phyloP scores from a whole-genome alignment of 2,113 vertebrate genomes.

The Percopsis transmontana region DNA sequence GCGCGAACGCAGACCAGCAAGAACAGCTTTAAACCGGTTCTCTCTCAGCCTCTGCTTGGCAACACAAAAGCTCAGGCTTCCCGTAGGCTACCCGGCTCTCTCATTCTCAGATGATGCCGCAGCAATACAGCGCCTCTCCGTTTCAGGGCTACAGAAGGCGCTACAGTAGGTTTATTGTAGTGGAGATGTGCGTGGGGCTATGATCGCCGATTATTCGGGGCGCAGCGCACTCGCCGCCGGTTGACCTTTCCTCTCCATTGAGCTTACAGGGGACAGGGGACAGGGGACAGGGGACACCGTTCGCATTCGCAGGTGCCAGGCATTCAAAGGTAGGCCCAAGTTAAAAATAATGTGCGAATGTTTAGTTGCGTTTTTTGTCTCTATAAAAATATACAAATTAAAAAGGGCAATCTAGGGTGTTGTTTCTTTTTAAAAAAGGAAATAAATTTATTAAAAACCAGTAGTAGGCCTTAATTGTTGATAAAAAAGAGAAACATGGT shows the following conservation, averaged over 20 bases:
- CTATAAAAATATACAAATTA: background rate
- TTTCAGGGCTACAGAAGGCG: background rate
- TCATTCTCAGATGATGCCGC: conserved; percentile 12
- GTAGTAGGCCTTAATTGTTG: no score
- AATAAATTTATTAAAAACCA: no score
- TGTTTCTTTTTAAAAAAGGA: background rate
- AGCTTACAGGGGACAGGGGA: no score
- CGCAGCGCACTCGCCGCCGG: background rate
- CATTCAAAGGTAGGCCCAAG: background rate
- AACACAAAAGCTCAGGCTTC: conserved; percentile 50
- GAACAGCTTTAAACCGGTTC: conserved; percentile 58
- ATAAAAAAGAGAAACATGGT: background rate
- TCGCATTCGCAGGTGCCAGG: conserved; percentile 7
- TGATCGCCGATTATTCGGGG: background rate
- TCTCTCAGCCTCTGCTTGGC: conserved; percentile 6
- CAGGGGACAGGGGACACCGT: background rate
- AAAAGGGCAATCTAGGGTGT: background rate
- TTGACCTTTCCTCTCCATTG: background rate
- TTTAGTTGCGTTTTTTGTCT: background rate
- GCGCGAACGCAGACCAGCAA: conserved; percentile 25
- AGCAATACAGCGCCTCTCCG: background rate
- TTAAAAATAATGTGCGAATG: background rate
- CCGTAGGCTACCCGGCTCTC: background rate
- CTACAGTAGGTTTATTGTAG: background rate
- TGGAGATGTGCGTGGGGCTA: background rate